phyloP scores from a whole-genome alignment of 1,140 invertebrate genomes.

The Daktulosphaira vitifoliae region DNA sequence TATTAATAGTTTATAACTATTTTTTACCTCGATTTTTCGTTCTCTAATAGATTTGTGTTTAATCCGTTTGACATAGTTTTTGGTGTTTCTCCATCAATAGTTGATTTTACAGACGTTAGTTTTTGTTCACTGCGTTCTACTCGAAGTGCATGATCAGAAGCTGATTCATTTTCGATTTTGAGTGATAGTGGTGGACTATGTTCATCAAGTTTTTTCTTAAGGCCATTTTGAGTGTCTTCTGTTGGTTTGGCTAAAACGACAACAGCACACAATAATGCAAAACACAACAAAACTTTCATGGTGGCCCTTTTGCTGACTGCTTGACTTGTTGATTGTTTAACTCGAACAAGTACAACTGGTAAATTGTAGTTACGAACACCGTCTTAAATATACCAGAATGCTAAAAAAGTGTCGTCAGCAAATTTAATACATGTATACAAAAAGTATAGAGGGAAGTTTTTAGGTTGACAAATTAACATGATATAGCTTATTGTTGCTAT shows the following conservation, averaged over 20 bases:
- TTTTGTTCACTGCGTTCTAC: neutral
- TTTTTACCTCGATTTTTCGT: too few relatives aligned
- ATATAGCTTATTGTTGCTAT: too few relatives aligned
- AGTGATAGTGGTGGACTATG: neutral
- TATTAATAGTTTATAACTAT: too few relatives aligned
- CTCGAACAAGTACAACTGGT: neutral
- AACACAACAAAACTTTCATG: constrained; percentile 14
- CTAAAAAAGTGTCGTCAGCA: too few relatives aligned
- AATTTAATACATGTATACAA: too few relatives aligned
- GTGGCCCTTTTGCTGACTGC: neutral
- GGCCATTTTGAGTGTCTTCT: neutral
- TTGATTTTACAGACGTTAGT: neutral
- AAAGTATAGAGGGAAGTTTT: too few relatives aligned
- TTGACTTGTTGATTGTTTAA: too few relatives aligned
- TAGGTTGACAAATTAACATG: too few relatives aligned
- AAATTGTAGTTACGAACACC: too few relatives aligned
- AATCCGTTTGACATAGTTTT: neutral
- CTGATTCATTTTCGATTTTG: neutral
- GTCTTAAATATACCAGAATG: too few relatives aligned
- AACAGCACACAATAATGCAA: neutral
- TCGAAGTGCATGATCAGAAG: neutral
- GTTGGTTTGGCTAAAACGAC: constrained; percentile 2
- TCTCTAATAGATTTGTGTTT: too few relatives aligned
- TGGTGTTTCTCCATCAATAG: neutral
- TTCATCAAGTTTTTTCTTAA: too few relatives aligned